Base-by-base conservation (phyloP, 2,797 vertebrate genomes). In the Knipowitschia caucasica region DNA sequence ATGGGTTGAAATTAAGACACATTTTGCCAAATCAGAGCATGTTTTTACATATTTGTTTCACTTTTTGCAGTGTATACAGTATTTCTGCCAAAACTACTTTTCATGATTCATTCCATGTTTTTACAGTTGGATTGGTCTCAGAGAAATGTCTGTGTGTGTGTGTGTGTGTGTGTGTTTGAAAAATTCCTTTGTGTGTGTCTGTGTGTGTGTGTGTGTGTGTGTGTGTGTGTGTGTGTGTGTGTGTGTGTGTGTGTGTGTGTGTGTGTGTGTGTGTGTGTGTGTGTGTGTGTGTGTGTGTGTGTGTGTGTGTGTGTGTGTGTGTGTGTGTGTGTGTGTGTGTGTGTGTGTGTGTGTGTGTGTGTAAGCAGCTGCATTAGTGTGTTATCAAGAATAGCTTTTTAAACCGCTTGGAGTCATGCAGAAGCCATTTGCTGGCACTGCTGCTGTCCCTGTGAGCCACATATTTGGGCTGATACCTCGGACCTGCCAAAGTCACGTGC, bases 331-430 rank as follows among this genome's bases (percentile, higher is more conserved):
- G n/a, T 15, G 26, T 26, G n/a, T 45, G 23, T 26, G 1, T 17
- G 31, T 25, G 54, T 8, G 5, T 26, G 2, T 10, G 12, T 18
- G 29, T 20, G 9, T 26, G 31, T 45, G 44, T 5, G 29, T 34
- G 36, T 49, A 38, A 63, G 56, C 59, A 50, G 47, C 56, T 25
- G 49, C 26, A 4, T 27, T 10, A 44, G 18, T 50, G 15, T 5
- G 33, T 56, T 53, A 67, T 67, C 49, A 68, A 23, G 34, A 25
- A 36, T 3, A 53, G 21, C 53, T 30, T 69, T 59, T 69, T 39
- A 53, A 20, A 44, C 52, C n/a, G 31, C 40, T 51, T 17, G 44
- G 50, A 56, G 43, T 50, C 57, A n/a, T 31, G 33, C 50, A 25
- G 44, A 42, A 50, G n/a, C 52, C 61, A 54, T 43, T 44, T 52